Base-by-base conservation (phyloP, 2,888 invertebrate species). In the Neocrepidodera transversa region DNA sequence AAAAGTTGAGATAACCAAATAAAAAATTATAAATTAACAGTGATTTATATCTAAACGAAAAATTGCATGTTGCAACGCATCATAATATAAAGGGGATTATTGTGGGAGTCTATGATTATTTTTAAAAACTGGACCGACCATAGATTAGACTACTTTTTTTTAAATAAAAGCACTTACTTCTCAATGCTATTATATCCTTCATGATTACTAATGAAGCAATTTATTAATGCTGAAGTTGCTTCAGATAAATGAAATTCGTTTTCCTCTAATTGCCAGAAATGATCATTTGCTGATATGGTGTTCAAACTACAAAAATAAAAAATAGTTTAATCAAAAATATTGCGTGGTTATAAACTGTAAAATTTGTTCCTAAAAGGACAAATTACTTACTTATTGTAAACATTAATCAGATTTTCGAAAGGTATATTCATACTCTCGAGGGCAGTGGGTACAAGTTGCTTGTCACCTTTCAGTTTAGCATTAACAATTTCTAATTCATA, bases 171-270 rank as follows among this genome's bases (percentile, higher is more conserved):
- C 6, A 73, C 75, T 76, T 73, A 82, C 83, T 81, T 82, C 63
- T 79, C 77, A 14, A 81, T 79, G 64, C 76, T 82, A 54, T 78
- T 81, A 13, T 89, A 85, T 17, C 82, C 79, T 65, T 84, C 82
- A 26, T 88, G 84, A 71, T 84, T 85, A 55, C 85, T 84, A 47
- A 89, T 85, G 69, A 93, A 87, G 43, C 85, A 82, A 63, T 86
- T 85, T 62, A 94, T 86, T 69, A 95, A 81, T 67, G 86, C 83
- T 57, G 88, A 87, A 17, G 92, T 87, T 2, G 89, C 91, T 76
- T 87, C 86, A 65, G 93, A 87, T 65, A 94, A 83, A 82, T 95
- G 94, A 76, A 90, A 88, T 78, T 95, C 93, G 75, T 92, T 89
- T 53, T 92, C 91, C 78, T 90, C 87, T 14, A 88, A 87, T 59